These are phyloP conservation scores for Eriosoma lanigerum DNA, from an alignment of 1,140 invertebrate species.

Conservation along the genomic window DNA sequence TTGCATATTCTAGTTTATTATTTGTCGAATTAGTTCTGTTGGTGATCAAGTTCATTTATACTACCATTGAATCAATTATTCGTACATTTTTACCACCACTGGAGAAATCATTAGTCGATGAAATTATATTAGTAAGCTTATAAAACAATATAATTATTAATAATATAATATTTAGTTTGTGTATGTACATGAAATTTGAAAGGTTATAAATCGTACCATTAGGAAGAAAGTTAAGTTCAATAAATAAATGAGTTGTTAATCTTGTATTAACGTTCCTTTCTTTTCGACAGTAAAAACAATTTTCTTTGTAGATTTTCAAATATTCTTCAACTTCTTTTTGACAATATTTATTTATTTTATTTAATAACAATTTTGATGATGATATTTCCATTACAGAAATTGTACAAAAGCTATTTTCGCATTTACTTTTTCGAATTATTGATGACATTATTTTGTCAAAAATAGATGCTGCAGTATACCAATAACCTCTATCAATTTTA, in stretches of 20 bases:
- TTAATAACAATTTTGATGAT: slow-evolving; percentile 10
- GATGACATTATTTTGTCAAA: slow-evolving; percentile 3
- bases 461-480: slow-evolving; percentile 3
- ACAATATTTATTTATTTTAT: slow-evolving; percentile 5
- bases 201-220: neutral
- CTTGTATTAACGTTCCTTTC: neutral
- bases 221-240: neutral
- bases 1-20: slow-evolving; percentile 47
- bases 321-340: neutral
- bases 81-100: slow-evolving; percentile 61
- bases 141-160: too few relatives aligned
- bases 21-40: slow-evolving; percentile 53
- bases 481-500: neutral
- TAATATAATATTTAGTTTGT: too few relatives aligned
- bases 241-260: slow-evolving; percentile 6
- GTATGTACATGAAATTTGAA: too few relatives aligned
- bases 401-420: neutral
- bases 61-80: slow-evolving; percentile 59
- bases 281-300: neutral
- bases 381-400: neutral
- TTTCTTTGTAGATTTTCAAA: neutral
- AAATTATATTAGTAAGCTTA: slow-evolving; percentile 66
- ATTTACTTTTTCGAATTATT: neutral
- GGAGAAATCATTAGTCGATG: slow-evolving; percentile 64
- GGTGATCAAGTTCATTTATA: slow-evolving; percentile 52